Percentiles rank a stretch among this genome's conserved stretches.
Evolutionary conservation across 1,140 invertebrate species (phyloP).

Genomic region (Probaryconus sp.): DNA sequence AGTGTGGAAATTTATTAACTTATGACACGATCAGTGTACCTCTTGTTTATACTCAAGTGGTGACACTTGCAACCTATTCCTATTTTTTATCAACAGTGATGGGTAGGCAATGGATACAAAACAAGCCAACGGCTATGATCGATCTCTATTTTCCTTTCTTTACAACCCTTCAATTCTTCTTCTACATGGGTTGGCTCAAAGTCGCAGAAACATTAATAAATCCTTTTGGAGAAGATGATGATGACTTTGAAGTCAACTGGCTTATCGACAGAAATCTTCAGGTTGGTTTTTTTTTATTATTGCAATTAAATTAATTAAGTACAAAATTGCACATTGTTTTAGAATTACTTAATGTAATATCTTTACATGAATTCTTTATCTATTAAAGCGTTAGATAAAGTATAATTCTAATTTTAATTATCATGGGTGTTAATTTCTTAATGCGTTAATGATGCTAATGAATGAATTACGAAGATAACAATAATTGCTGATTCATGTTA

Average conservation of each 20-base stretch:
- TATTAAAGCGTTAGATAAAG: no score
- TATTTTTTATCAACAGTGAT: slow-evolving; percentile 91
- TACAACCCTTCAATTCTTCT: slow-evolving; percentile 89
- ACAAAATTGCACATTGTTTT: no score
- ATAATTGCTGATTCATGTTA: no score
- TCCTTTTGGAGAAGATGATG: slow-evolving; percentile 95
- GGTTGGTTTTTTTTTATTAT: slow-evolving; percentile 75
- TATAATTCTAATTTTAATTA: no score
- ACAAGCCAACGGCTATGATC: slow-evolving; percentile 76
- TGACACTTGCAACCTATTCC: slow-evolving; percentile 93
- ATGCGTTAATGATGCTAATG: no score
- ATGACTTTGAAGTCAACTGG: slow-evolving; percentile 91
- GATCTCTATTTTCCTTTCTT: slow-evolving; percentile 94
- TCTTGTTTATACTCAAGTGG: slow-evolving; percentile 96
- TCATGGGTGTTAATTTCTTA: no score
- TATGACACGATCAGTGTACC: slow-evolving; percentile 96
- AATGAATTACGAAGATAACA: no score
- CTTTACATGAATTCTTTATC: no score
- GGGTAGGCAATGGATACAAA: slow-evolving; percentile 88
- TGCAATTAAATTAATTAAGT: no score
- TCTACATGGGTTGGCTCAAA: slow-evolving; percentile 96
- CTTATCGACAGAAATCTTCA: slow-evolving; percentile 92
- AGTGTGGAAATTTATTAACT: slow-evolving; percentile 87
- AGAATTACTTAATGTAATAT: background rate
- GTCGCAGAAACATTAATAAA: slow-evolving; percentile 91